Percentiles rank a stretch among this genome's conserved stretches.
Evolutionary conservation across 2,797 vertebrate species (phyloP).

Genomic region (Oreonectes daqikongensis): DNA sequence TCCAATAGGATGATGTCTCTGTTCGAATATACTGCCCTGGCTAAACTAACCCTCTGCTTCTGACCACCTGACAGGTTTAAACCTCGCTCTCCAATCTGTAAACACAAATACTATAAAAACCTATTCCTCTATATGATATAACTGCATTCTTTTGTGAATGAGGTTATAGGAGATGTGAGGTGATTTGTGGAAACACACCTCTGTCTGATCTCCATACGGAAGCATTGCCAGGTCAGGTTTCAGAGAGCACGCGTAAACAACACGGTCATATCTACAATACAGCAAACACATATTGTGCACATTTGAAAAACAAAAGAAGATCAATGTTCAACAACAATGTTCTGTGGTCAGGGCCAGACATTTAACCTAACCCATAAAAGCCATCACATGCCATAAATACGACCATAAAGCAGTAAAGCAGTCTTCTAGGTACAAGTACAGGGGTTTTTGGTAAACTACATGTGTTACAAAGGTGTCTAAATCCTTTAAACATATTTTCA

Average conservation of each 20-base stretch:
- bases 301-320: background rate
- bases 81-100: constrained; percentile 79
- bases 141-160: background rate
- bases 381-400: background rate
- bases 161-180: background rate
- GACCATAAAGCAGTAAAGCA: background rate
- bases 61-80: constrained; percentile 84
- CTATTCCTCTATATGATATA: background rate
- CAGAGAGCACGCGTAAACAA: constrained; percentile 73
- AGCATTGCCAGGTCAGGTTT: constrained; percentile 74
- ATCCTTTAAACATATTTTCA: no score
- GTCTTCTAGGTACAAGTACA: constrained; percentile 5
- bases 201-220: constrained; percentile 79
- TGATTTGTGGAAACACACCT: constrained; percentile 66
- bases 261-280: constrained; percentile 74
- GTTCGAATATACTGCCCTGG: constrained; percentile 77
- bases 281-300: background rate
- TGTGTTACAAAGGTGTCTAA: constrained; percentile 1
- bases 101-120: constrained; percentile 17
- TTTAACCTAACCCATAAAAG: constrained; percentile 10
- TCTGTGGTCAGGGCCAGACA: background rate
- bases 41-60: constrained; percentile 82
- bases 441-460: background rate
- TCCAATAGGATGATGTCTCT: constrained; percentile 80
- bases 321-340: constrained; percentile 18